phyloP scores from a whole-genome alignment of 2,888 invertebrate genomes.

The Sericinus montela region DNA sequence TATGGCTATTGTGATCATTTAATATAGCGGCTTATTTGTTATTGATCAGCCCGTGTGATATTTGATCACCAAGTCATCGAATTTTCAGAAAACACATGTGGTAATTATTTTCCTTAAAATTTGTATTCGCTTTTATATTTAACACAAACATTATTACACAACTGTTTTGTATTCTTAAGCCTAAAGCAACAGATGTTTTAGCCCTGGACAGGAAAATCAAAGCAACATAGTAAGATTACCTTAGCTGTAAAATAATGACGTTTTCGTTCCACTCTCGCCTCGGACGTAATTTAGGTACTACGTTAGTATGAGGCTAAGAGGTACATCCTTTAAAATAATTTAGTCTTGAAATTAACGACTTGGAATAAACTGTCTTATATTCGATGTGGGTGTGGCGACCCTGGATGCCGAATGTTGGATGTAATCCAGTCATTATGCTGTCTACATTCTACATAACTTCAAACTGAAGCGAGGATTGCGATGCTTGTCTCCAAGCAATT shows the following conservation, averaged over 20 bases:
- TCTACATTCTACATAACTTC: conserved; percentile 35
- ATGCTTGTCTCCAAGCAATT: conserved; percentile 55
- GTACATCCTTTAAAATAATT: conserved; percentile 10
- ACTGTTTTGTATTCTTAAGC: background rate
- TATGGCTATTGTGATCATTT: too few relatives aligned
- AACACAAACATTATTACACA: background rate
- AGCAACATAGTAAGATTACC: background rate
- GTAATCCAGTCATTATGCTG: conserved; percentile 45
- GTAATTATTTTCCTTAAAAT: too few relatives aligned
- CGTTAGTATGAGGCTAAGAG: conserved; percentile 11
- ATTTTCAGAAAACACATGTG: too few relatives aligned
- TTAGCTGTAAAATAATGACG: conserved; percentile 15
- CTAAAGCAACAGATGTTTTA: background rate
- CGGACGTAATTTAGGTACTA: conserved; percentile 5
- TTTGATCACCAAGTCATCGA: too few relatives aligned
- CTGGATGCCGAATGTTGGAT: conserved; percentile 49
- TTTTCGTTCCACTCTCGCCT: conserved; percentile 9
- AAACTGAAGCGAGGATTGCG: conserved; percentile 31
- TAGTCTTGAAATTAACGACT: conserved; percentile 25
- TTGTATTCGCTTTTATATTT: too few relatives aligned
- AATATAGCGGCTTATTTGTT: too few relatives aligned
- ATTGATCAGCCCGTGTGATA: too few relatives aligned
- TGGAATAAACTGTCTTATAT: conserved; percentile 17
- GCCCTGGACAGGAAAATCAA: conserved; percentile 2
- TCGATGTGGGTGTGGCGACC: conserved; percentile 47